These are phyloP conservation scores for Suncus etruscus DNA, from an alignment of 2,113 vertebrate genomes.

Conservation along the genomic window DNA sequence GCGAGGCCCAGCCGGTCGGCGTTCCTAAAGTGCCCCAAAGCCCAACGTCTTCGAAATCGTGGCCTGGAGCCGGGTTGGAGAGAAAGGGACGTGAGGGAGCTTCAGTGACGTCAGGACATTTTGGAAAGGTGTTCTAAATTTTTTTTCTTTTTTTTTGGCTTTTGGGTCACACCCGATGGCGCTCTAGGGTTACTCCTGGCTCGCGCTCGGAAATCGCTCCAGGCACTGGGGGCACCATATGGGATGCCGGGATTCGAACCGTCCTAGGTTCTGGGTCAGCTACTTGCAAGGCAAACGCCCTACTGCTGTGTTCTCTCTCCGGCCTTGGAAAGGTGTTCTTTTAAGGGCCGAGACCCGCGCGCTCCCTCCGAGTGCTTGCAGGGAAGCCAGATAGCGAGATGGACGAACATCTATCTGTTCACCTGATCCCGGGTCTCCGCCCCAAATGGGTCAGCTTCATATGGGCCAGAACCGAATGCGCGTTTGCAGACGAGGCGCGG, in stretches of 20 bases:
- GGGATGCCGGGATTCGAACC: no score
- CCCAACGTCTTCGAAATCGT: constrained; percentile 86
- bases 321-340: constrained; percentile 74
- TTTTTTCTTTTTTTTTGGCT: no score
- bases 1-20: constrained; percentile 87
- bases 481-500: no score
- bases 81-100: constrained; percentile 36
- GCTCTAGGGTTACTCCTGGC: no score
- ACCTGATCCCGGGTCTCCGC: constrained; percentile 90
- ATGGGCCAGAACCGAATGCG: no score
- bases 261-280: no score
- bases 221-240: no score
- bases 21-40: constrained; percentile 85
- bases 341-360: constrained; percentile 84
- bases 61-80: constrained; percentile 54
- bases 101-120: constrained; percentile 85
- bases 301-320: no score
- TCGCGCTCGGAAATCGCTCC: no score
- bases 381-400: constrained; percentile 92
- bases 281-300: no score
- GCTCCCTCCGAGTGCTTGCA: constrained; percentile 87
- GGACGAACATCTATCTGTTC: constrained; percentile 93
- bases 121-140: no score
- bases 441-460: constrained; percentile 92
- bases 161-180: no score